These are phyloP conservation scores for Glaucidium brasilianum DNA, from an alignment of 2,113 vertebrate genomes.

Conservation along the genomic window DNA sequence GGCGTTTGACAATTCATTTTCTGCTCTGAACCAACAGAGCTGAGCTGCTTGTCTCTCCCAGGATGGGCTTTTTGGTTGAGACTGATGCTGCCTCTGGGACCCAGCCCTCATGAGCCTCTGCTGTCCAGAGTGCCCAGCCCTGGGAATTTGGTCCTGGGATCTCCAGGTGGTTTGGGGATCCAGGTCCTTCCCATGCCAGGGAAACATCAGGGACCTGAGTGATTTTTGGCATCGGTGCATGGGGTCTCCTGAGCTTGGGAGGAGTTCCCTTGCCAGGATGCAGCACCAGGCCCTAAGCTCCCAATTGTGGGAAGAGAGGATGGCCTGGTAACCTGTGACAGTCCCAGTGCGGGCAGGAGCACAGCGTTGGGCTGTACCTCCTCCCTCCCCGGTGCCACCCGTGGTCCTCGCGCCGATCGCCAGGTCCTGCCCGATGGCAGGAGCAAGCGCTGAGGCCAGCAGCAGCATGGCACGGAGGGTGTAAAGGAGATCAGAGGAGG, in stretches of 20 bases:
- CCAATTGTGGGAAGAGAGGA: background rate
- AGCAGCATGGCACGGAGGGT: background rate
- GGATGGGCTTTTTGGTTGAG: background rate
- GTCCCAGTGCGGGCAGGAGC: background rate
- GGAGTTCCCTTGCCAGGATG: background rate
- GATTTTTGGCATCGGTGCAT: fast-evolving
- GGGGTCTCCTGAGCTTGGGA: background rate
- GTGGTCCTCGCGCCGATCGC: background rate
- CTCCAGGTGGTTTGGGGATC: background rate
- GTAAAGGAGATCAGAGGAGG: background rate
- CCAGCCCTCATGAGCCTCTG: fast-evolving
- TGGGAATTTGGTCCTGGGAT: background rate
- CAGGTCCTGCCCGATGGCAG: background rate
- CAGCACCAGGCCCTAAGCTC: background rate
- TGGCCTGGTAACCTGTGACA: background rate
- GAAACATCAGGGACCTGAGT: fast-evolving
- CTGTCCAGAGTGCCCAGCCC: background rate
- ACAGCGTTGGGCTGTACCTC: no score
- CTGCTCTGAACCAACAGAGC: fast-evolving
- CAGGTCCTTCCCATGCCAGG: background rate
- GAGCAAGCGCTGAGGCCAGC: background rate
- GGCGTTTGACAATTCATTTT: fast-evolving
- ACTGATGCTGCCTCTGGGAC: background rate
- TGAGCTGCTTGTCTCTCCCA: background rate
- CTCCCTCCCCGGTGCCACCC: background rate